Conservation (phyloP, 2,888 invertebrate genomes). For the Pedicia rivosa region DNA sequence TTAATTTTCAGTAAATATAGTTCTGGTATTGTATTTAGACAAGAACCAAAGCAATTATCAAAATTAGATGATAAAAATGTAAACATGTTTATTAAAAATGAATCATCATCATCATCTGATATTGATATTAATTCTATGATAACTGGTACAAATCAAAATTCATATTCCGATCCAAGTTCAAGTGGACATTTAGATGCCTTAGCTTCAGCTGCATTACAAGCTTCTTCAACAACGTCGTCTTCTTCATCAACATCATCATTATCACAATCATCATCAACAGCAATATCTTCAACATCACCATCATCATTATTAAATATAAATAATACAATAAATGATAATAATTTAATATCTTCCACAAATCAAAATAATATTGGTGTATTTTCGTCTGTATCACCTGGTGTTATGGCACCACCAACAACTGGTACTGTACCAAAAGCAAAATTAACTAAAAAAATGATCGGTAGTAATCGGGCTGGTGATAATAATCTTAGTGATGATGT, state of each 20-base stretch:
- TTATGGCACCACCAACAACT: constrained; percentile 1
- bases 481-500: too few species aligned
- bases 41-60: too few species aligned
- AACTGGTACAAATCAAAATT: constrained; percentile 2
- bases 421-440: constrained; percentile 3
- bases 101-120: too few species aligned
- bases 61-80: too few species aligned
- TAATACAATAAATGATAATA: constrained; percentile 1
- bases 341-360: background rate
- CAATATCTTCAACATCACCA: background rate
- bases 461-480: too few species aligned
- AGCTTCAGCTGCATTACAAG: constrained; percentile 26
- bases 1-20: too few species aligned
- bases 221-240: constrained; percentile 12
- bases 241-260: background rate
- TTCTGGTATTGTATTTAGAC: too few species aligned
- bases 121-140: constrained; percentile 6
- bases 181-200: constrained; percentile 23
- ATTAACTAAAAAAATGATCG: background rate
- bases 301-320: background rate
- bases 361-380: background rate
- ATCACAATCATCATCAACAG: background rate
- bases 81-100: too few species aligned
- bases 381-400: background rate
- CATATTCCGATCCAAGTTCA: too few species aligned